Percentiles rank a stretch among this genome's conserved stretches.
Conservation (phyloP, 2,888 invertebrate species). For the Boloria selene region DNA sequence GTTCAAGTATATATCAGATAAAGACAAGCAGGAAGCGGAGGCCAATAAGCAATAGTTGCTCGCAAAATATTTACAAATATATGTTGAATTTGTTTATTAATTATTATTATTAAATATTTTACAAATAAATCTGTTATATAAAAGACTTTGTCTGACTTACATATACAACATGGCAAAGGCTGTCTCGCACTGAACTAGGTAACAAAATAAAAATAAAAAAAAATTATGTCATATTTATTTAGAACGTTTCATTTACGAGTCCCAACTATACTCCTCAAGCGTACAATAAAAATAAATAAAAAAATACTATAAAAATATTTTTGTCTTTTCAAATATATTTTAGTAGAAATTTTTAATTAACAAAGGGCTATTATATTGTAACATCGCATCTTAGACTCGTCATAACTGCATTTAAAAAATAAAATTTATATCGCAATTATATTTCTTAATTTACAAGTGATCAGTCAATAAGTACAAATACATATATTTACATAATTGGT, state of each 20-base stretch:
- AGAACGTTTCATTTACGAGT: constrained; percentile 54
- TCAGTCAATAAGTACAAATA: constrained; percentile 73
- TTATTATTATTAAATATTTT: constrained; percentile 57
- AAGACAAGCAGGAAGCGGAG: constrained; percentile 57
- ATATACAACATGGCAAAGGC: constrained; percentile 46
- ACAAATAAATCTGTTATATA: constrained; percentile 56
- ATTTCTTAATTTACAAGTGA: constrained; percentile 32
- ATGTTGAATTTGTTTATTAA: constrained; percentile 57
- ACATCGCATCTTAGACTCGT: constrained; percentile 18
- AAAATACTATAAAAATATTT: constrained; percentile 75
- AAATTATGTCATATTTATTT: constrained; percentile 69
- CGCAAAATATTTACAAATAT: constrained; percentile 40
- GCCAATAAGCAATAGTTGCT: constrained; percentile 51
- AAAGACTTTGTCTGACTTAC: constrained; percentile 48
- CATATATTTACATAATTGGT: constrained; percentile 66
- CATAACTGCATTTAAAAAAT: constrained; percentile 19
- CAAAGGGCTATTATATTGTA: constrained; percentile 19
- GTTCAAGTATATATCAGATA: constrained; percentile 69
- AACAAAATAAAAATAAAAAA: constrained; percentile 47
- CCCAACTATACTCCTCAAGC: constrained; percentile 51
- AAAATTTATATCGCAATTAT: constrained; percentile 7
- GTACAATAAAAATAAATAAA: constrained; percentile 63
- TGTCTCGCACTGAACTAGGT: constrained; percentile 27
- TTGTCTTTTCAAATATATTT: constrained; percentile 56
- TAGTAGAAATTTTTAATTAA: constrained; percentile 27